A percentile compares a stretch with the other conserved stretches of the same genome.
Conservation (phyloP, 2,113 vertebrate species). For the Eretmochelys imbricata region DNA sequence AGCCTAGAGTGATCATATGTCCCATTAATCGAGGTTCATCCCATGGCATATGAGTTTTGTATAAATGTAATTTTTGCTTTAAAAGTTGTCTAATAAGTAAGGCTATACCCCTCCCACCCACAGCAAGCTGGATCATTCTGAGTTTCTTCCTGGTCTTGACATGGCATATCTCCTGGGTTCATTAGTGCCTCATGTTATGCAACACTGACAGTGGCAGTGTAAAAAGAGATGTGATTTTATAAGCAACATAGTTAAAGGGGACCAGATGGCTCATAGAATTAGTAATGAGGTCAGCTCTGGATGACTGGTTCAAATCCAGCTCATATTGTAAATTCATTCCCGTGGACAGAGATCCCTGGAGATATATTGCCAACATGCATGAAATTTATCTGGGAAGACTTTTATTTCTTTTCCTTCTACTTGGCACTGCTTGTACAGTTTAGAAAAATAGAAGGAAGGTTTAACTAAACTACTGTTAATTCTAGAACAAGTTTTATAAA, state of each 20-base stretch:
- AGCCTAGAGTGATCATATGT: background rate
- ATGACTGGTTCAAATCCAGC: background rate
- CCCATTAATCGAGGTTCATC: background rate
- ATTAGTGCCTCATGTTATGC: background rate
- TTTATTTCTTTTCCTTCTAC: slow-evolving; percentile 26
- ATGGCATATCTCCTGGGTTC: background rate
- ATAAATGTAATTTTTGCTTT: background rate
- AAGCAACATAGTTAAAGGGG: background rate
- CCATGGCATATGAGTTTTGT: background rate
- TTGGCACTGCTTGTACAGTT: background rate
- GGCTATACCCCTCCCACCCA: background rate
- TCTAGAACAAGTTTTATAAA: background rate
- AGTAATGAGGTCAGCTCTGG: background rate
- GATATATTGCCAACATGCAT: background rate
- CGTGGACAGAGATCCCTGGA: background rate
- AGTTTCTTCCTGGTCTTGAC: slow-evolving; percentile 22
- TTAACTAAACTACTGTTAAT: slow-evolving; percentile 20
- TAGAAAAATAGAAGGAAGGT: slow-evolving; percentile 52
- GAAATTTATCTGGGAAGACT: background rate
- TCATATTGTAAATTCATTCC: background rate
- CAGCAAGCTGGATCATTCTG: background rate
- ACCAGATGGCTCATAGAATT: background rate
- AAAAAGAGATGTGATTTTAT: background rate
- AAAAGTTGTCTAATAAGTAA: background rate
- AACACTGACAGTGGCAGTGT: background rate